These are phyloP conservation scores for Scolopax bukidnonensis DNA, from an alignment of 2,797 vertebrate genomes.

Conservation along the genomic window DNA sequence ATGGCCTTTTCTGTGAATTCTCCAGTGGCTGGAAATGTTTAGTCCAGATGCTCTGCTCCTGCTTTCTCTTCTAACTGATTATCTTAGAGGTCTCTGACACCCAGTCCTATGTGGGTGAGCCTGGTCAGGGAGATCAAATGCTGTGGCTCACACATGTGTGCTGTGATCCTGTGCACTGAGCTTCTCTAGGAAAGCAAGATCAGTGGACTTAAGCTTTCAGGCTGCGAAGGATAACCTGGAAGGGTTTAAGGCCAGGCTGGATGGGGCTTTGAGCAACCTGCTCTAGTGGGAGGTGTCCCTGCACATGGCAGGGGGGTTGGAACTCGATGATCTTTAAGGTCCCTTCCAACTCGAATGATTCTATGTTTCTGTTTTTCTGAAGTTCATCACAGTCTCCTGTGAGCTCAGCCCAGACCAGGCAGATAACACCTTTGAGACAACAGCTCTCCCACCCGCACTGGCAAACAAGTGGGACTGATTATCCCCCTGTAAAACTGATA, in stretches of 20 bases:
- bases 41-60: neutral
- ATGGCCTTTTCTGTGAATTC: neutral
- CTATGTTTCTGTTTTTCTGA: neutral
- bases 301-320: too few relatives aligned
- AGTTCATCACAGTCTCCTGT: neutral
- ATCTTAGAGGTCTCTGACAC: neutral
- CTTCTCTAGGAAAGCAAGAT: neutral
- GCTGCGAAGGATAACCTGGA: neutral
- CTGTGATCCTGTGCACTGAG: neutral
- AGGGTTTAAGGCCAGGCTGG: too few relatives aligned
- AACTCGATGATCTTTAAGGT: too few relatives aligned
- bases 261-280: too few relatives aligned
- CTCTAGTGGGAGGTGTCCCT: too few relatives aligned
- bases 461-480: neutral
- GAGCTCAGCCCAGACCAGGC: neutral
- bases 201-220: neutral
- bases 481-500: neutral
- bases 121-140: neutral
- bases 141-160: neutral
- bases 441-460: fast-evolving
- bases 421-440: neutral
- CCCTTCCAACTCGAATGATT: too few relatives aligned
- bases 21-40: neutral
- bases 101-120: neutral
- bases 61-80: neutral